These are phyloP conservation scores for Drosophila neocordata DNA, from an alignment of 1,140 invertebrate species.

Conservation along the genomic window DNA sequence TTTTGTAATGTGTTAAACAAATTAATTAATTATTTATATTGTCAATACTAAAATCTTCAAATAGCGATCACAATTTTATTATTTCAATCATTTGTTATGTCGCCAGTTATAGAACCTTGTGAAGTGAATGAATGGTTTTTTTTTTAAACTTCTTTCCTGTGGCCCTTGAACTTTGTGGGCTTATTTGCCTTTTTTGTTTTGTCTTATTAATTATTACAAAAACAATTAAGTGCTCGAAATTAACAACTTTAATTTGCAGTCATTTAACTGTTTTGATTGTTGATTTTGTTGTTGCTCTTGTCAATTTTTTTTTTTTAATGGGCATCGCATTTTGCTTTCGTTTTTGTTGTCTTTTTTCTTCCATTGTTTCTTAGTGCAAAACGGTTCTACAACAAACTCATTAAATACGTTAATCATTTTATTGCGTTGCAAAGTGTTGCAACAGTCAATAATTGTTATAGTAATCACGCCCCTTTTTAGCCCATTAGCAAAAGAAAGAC, in stretches of 20 bases:
- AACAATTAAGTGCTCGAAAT: slow-evolving; percentile 66
- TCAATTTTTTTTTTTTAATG: slow-evolving; percentile 79
- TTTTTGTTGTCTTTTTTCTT: slow-evolving; percentile 20
- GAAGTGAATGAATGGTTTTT: not conserved
- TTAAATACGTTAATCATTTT: slow-evolving; percentile 77
- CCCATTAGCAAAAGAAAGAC: slow-evolving; percentile 46
- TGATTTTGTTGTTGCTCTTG: slow-evolving; percentile 62
- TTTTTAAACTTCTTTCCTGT: slow-evolving; percentile 5
- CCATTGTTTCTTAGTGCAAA: slow-evolving; percentile 47
- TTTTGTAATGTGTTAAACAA: not conserved
- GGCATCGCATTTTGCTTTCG: slow-evolving; percentile 47
- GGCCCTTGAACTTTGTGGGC: slow-evolving; percentile 60
- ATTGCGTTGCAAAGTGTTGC: slow-evolving; percentile 60
- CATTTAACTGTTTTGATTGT: slow-evolving; percentile 53
- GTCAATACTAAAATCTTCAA: not conserved
- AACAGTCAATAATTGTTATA: slow-evolving; percentile 23
- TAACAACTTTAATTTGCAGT: slow-evolving; percentile 76
- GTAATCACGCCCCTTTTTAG: slow-evolving; percentile 40
- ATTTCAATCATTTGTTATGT: too few species aligned
- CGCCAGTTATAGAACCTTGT: too few species aligned
- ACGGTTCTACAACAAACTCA: slow-evolving; percentile 76
- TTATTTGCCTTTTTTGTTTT: slow-evolving; percentile 36
- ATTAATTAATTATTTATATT: not conserved
- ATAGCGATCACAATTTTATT: not conserved
- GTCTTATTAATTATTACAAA: slow-evolving; percentile 76